Base-by-base conservation (phyloP, 2,888 invertebrate species). In the Sarcophaga carnaria region DNA sequence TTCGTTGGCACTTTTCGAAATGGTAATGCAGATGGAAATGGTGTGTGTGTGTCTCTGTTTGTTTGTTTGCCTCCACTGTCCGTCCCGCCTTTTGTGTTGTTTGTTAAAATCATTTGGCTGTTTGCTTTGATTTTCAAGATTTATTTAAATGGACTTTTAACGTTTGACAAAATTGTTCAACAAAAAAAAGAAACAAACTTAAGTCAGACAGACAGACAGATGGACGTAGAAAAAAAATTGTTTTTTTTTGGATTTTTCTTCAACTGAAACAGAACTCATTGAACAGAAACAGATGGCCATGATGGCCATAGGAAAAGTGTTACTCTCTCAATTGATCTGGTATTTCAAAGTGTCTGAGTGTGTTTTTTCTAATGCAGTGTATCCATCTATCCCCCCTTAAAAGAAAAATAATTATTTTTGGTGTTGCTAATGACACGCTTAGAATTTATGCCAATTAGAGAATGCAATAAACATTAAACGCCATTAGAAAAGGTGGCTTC, bases 91-190 rank as follows among this genome's bases (percentile, higher is more conserved):
- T 69, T 70, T 72, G 64, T 81, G 79, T 85, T 88, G 88, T 88
- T 89, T 91, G 91, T 91, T 90, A 90, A 91, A 91, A 90, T 90
- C 91, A 90, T 86, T 86, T 86, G 79, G 86, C 69, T 86, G 86
- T 86, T 80, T 80, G 70, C 72, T 83, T 86, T 86, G 86, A 86
- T 86, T 80, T 86, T 37, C 59, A 79, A 86, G 72, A 83, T 80
- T 83, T 80, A 86, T 86, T 83, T 80, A 80, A 86, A 86, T 83
- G 86, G 80, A 77, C 69, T 86, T 83, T 83, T 66, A 86, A 62
- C 63, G 83, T 83, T 83, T 80, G 86, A 86, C 83, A 86, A 80
- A 86, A 80, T 77, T 54, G 54, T 77, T 54, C 8, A 8, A 37
- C 22, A 83, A 66, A 54, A 76, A 75, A 37, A 62, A 60, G 2